Conservation (phyloP, 2,888 invertebrate genomes). For the Drosophila melanosoma region DNA sequence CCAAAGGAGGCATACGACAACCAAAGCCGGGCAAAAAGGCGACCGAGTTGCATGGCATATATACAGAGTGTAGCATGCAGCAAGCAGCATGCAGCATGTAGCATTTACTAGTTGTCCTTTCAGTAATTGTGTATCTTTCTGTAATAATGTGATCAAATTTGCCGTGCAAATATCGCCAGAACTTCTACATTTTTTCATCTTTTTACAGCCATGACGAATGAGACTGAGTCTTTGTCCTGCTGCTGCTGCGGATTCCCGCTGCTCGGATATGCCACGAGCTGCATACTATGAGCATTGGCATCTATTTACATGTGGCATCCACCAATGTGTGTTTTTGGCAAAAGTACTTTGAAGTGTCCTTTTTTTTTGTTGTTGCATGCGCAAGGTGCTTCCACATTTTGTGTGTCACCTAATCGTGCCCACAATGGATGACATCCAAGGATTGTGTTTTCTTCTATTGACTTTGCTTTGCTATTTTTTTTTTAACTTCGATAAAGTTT, state of each 20-base stretch:
- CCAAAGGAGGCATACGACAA: conserved; percentile 3
- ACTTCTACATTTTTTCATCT: neutral
- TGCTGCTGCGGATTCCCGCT: neutral
- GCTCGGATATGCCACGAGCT: conserved; percentile 17
- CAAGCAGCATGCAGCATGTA: neutral
- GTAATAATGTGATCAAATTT: conserved; percentile 73
- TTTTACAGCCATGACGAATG: conserved; percentile 27
- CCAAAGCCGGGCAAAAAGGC: neutral
- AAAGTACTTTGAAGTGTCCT: conserved; percentile 23
- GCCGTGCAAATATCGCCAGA: conserved; percentile 31
- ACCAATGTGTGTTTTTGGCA: neutral
- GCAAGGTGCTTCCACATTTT: conserved; percentile 56
- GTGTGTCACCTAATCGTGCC: conserved; percentile 49
- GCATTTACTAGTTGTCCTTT: conserved; percentile 4
- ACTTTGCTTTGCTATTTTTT: conserved; percentile 18
- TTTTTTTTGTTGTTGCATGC: conserved; percentile 45
- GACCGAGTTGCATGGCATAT: neutral
- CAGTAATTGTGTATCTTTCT: conserved; percentile 48
- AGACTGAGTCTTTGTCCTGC: conserved; percentile 1
- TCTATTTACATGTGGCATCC: neutral
- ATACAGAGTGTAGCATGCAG: neutral
- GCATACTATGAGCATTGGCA: neutral
- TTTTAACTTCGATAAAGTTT: conserved; percentile 38
- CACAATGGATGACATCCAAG: conserved; percentile 3
- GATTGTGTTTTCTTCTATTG: neutral